Evolutionary conservation across 2,888 invertebrate genomes (phyloP).

Genomic region (Xestoiulus laeticollis): DNA sequence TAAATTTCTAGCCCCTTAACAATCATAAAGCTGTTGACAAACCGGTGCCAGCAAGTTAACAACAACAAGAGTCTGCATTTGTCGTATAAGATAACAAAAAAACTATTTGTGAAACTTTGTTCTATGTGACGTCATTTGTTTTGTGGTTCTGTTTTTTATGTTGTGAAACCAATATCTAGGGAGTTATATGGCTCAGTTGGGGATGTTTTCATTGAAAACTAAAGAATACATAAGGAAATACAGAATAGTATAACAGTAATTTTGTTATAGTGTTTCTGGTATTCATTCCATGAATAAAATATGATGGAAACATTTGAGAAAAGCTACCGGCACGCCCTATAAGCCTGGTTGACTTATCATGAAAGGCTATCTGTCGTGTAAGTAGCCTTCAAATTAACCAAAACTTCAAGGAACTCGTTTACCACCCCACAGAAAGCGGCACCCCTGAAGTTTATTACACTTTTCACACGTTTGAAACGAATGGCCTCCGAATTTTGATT

Average conservation of each 20-base stretch:
- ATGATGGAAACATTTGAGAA: neutral
- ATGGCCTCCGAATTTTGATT: neutral
- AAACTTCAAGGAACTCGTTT: slow-evolving; percentile 3
- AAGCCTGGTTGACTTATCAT: neutral
- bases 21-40: neutral
- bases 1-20: neutral
- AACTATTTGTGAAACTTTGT: neutral
- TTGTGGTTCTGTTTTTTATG: neutral
- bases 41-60: neutral
- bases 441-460: neutral
- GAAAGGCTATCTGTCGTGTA: neutral
- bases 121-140: neutral
- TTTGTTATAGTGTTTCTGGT: neutral
- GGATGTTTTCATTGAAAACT: neutral
- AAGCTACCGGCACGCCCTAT: slow-evolving; percentile 10
- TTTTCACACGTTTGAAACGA: neutral
- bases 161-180: neutral
- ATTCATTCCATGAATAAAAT: slow-evolving; percentile 24
- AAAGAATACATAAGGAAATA: neutral
- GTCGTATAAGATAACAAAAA: neutral
- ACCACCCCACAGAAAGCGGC: neutral
- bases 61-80: neutral
- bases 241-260: neutral
- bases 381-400: neutral
- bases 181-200: neutral